These are phyloP conservation scores for Melanostoma mellinum DNA, from an alignment of 2,888 invertebrate species.

Conservation along the genomic window DNA sequence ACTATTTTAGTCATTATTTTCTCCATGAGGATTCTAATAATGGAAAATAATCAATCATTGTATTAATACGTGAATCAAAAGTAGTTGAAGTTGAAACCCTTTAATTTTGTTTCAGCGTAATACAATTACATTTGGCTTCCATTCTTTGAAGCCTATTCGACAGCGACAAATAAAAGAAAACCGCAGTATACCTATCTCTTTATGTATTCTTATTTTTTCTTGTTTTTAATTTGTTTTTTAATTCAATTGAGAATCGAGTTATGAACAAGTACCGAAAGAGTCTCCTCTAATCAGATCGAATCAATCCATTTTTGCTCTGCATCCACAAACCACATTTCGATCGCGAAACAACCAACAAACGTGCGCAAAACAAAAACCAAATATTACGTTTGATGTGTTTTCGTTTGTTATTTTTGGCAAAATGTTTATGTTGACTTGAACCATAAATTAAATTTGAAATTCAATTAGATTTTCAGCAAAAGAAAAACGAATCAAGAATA, in stretches of 20 bases:
- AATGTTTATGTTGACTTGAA: slow-evolving; percentile 70
- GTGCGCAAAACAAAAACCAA: slow-evolving; percentile 16
- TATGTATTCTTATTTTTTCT: slow-evolving; percentile 2
- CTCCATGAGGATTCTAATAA: too few relatives aligned
- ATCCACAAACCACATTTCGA: slow-evolving; percentile 43
- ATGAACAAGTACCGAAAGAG: slow-evolving; percentile 39
- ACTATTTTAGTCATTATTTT: too few relatives aligned
- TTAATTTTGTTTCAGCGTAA: too few relatives aligned
- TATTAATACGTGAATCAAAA: too few relatives aligned
- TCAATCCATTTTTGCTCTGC: slow-evolving; percentile 44
- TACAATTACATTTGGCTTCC: slow-evolving; percentile 9
- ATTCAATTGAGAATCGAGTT: slow-evolving; percentile 68
- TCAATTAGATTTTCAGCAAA: slow-evolving; percentile 61
- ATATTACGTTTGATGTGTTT: slow-evolving; percentile 47
- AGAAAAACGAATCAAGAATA: slow-evolving; percentile 12
- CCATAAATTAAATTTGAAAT: slow-evolving; percentile 72
- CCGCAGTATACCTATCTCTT: not conserved
- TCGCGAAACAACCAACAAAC: not conserved
- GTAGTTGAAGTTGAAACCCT: too few relatives aligned
- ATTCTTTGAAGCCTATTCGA: slow-evolving; percentile 30
- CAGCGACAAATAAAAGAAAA: slow-evolving; percentile 10
- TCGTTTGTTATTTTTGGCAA: slow-evolving; percentile 71
- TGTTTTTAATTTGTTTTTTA: slow-evolving; percentile 20
- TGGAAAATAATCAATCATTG: too few relatives aligned
- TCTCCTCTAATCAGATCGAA: slow-evolving; percentile 64